Conservation (phyloP, 2,797 vertebrate species). For the Anableps anableps region DNA sequence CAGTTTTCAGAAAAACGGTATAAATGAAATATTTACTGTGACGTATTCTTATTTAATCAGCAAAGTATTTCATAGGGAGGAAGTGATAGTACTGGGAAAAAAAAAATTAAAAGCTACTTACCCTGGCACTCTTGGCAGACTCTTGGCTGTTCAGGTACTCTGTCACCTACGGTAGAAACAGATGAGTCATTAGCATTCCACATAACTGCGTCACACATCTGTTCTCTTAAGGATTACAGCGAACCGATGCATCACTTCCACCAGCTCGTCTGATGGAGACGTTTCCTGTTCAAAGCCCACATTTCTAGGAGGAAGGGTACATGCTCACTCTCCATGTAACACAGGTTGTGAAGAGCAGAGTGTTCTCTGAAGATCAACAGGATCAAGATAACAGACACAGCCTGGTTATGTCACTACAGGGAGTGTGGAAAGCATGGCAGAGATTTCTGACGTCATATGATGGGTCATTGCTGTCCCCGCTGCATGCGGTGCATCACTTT, state of each 20-base stretch:
- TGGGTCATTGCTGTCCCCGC: constrained; percentile 33
- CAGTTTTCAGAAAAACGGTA: neutral
- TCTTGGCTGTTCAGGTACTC: constrained; percentile 95
- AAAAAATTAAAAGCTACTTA: constrained; percentile 71
- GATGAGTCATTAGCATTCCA: constrained; percentile 47
- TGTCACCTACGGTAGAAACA: constrained; percentile 82
- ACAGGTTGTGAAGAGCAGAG: constrained; percentile 17
- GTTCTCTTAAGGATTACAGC: constrained; percentile 52
- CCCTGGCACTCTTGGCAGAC: constrained; percentile 92
- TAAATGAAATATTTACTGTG: constrained; percentile 39
- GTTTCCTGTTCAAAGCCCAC: constrained; percentile 24
- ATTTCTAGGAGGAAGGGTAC: constrained; percentile 22
- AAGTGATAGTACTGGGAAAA: constrained; percentile 9
- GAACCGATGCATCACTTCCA: constrained; percentile 51
- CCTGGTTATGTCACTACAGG: constrained; percentile 38
- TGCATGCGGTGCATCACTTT: constrained; percentile 28
- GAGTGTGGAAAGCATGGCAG: constrained; percentile 10
- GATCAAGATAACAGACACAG: constrained; percentile 28
- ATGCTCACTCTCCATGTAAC: constrained; percentile 13
- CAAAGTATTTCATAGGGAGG: constrained; percentile 37
- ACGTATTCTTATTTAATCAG: constrained; percentile 48
- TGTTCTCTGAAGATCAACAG: constrained; percentile 48
- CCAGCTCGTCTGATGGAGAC: constrained; percentile 33
- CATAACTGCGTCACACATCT: constrained; percentile 35
- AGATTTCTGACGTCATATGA: constrained; percentile 1